These are phyloP conservation scores for Donacobius atricapilla DNA, from an alignment of 2,113 vertebrate genomes.

Conservation along the genomic window DNA sequence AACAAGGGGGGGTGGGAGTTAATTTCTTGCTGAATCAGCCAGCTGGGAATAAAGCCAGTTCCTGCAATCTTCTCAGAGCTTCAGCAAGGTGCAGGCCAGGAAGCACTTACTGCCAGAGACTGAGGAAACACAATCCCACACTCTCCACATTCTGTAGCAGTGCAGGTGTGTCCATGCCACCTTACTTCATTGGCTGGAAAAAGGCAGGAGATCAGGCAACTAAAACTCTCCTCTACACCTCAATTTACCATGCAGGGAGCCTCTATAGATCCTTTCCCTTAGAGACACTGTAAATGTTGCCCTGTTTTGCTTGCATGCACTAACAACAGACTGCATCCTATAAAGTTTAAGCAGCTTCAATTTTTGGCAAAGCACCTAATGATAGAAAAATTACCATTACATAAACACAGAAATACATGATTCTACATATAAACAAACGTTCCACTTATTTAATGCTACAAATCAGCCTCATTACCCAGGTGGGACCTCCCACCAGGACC, in stretches of 20 bases:
- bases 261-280: neutral
- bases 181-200: neutral
- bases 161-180: neutral
- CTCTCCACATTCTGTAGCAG: neutral
- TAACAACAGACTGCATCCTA: neutral
- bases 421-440: constrained; percentile 20
- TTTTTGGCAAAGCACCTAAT: constrained; percentile 39
- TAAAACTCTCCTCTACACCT: neutral
- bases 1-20: neutral
- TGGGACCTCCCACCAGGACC: constrained; percentile 29
- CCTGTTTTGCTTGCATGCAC: neutral
- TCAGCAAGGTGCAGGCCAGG: constrained; percentile 21
- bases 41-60: constrained; percentile 6
- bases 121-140: neutral
- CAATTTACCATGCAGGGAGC: neutral
- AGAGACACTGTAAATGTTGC: neutral
- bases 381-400: neutral
- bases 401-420: constrained; percentile 3
- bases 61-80: neutral
- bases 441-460: neutral
- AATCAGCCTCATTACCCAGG: neutral
- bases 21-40: constrained; percentile 1
- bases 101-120: neutral
- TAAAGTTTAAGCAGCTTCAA: neutral
- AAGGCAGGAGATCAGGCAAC: neutral